A percentile compares a stretch with the other conserved stretches of the same genome.
These are phyloP conservation scores for Folsomia manolachei DNA, from an alignment of 2,888 invertebrate species.

Conservation along the genomic window DNA sequence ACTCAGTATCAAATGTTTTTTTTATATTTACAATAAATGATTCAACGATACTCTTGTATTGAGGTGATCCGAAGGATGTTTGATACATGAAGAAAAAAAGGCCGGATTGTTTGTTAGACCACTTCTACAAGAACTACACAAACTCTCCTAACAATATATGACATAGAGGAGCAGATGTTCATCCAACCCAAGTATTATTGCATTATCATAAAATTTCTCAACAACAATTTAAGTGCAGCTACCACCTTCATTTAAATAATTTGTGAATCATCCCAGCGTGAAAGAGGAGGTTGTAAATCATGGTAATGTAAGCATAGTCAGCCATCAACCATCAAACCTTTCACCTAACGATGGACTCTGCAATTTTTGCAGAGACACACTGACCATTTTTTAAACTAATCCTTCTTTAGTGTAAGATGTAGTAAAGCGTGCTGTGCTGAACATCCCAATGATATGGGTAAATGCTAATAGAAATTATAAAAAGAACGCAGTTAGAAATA, in stretches of 20 bases:
- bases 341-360: not conserved
- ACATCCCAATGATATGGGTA: not conserved
- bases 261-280: not conserved
- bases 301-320: not conserved
- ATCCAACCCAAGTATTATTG: constrained; percentile 18
- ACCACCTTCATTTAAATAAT: not conserved
- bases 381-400: too few relatives aligned
- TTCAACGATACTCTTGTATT: too few relatives aligned
- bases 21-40: too few relatives aligned
- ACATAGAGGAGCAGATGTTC: too few relatives aligned
- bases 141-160: too few relatives aligned
- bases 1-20: too few relatives aligned
- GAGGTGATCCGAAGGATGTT: too few relatives aligned
- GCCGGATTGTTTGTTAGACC: too few relatives aligned
- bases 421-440: not conserved
- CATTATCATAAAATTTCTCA: not conserved
- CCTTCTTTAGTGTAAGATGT: not conserved
- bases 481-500: not conserved
- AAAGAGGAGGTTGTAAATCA: constrained; percentile 4
- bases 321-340: not conserved
- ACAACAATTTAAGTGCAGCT: not conserved
- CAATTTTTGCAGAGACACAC: not conserved
- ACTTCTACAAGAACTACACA: too few relatives aligned
- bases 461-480: not conserved
- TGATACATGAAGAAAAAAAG: too few relatives aligned